Base-by-base conservation (phyloP, 1,140 invertebrate genomes). In the Glossosoma conforme region DNA sequence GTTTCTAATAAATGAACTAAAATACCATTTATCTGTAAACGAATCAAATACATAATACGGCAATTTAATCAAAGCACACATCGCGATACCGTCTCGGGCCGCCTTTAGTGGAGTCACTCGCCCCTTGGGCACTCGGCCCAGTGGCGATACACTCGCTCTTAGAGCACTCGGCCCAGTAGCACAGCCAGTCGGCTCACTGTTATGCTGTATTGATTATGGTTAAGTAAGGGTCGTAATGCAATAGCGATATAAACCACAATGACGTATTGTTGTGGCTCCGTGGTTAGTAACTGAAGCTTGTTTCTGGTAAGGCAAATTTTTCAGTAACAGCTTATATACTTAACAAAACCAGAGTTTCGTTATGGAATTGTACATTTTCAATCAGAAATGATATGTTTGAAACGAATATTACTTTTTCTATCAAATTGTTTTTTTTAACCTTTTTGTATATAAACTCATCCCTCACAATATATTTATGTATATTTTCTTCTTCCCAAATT, bases 31-130 rank as follows among this genome's bases (percentile, higher is more conserved):
- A 48, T 51, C 54, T 33, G 52, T 49, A 54, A 47, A 54, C 45
- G 45, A 49, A 44, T 44, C 44, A 56, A 56, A 46, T 46, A 52
- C 54, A 56, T 56, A 44, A 56, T 51, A 56, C 42, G 47, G 47
- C 54, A 56, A 51, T 51, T 51, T 51, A 56, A 56, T 56, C 54
- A 56, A 56, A 56, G 42, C 47, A 50, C 45, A 55, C 42, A 55
- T 55, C 47, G 52, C 44, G 44, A 54, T 47, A 47, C 32, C n/a
- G n/a, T n/a, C n/a, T n/a, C n/a, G n/a, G 19, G n/a, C 40, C 18
- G 3, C 33, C 18, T 9, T 22, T 22, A 24, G 32, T n/a, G 19
- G 13, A 2, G 40, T 5, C 19, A 14, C 21, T 13, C n/a, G 13
- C 13, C 36, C 36, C 18, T 38, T 38, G 18, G 40, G 40, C 40